These are phyloP conservation scores for Tetramorium alpestre DNA, from an alignment of 1,140 invertebrate species.

Conservation along the genomic window DNA sequence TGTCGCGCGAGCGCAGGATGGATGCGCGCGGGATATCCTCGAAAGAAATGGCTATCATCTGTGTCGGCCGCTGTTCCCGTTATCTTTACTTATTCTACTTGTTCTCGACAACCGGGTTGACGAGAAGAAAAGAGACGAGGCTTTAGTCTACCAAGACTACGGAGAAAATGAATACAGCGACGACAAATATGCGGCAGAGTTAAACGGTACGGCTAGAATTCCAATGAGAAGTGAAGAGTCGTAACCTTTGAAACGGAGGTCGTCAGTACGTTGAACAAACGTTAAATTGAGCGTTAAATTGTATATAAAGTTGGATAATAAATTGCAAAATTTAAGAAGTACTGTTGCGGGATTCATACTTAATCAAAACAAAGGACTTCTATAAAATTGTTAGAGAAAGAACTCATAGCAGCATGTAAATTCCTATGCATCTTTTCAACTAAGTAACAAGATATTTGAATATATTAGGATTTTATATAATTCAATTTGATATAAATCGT, in stretches of 20 bases:
- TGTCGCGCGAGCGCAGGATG: slow-evolving; percentile 3
- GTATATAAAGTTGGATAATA: neutral
- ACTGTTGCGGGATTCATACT: neutral
- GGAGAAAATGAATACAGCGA: slow-evolving; percentile 11
- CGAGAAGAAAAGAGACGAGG: slow-evolving; percentile 12
- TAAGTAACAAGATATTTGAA: neutral
- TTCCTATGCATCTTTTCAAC: neutral
- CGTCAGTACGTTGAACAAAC: neutral
- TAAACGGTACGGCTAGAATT: slow-evolving; percentile 35
- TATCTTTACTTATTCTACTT: slow-evolving; percentile 69
- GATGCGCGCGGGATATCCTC: slow-evolving; percentile 10
- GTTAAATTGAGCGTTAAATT: neutral
- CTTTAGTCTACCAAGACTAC: slow-evolving; percentile 48
- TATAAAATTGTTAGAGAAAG: neutral
- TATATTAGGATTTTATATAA: neutral
- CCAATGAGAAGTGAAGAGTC: slow-evolving; percentile 31
- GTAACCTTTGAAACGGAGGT: neutral
- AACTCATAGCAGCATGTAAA: too few species aligned
- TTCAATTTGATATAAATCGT: neutral
- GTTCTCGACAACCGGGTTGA: slow-evolving; percentile 27
- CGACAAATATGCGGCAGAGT: slow-evolving; percentile 49
- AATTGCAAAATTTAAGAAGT: neutral
- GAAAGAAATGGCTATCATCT: slow-evolving; percentile 70
- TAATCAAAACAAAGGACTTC: neutral
- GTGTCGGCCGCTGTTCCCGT: slow-evolving; percentile 68